These are phyloP conservation scores for Hesperophylax magnus DNA, from an alignment of 1,140 invertebrate genomes.

Conservation along the genomic window DNA sequence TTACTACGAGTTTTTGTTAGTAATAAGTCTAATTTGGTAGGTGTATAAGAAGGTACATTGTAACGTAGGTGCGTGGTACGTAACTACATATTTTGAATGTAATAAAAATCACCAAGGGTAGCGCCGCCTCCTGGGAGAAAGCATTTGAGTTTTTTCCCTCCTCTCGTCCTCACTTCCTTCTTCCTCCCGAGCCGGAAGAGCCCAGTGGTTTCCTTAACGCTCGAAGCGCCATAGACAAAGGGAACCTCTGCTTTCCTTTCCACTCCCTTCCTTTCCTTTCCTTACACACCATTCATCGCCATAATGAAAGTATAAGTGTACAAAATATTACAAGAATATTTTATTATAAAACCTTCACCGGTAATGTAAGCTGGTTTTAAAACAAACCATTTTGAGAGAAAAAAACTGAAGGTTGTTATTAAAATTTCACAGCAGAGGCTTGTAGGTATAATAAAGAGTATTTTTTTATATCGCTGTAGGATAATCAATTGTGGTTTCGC, in stretches of 20 bases:
- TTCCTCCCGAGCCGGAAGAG: constrained; percentile 16
- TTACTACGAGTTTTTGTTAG: too few relatives aligned
- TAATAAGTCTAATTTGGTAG: too few relatives aligned
- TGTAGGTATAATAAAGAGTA: too few relatives aligned
- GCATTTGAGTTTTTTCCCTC: constrained; percentile 3
- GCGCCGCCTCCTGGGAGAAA: constrained; percentile 3
- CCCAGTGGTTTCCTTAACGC: constrained; percentile 50
- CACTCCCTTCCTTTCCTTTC: constrained; percentile 14
- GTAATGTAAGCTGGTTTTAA: constrained; percentile 7
- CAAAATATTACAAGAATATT: constrained; percentile 36
- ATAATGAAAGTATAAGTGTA: constrained; percentile 40
- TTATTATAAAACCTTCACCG: constrained; percentile 11
- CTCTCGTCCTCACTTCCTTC: constrained; percentile 7
- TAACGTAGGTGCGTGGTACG: too few relatives aligned
- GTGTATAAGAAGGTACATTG: too few relatives aligned
- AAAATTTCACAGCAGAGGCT: too few relatives aligned
- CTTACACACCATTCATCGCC: constrained; percentile 40
- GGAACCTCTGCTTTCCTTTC: neutral
- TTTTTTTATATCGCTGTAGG: too few relatives aligned
- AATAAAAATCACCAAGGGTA: neutral
- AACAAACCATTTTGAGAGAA: neutral
- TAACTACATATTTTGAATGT: too few relatives aligned
- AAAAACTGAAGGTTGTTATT: too few relatives aligned
- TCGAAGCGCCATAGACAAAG: constrained; percentile 46
- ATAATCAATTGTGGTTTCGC: too few relatives aligned